phyloP scores from a whole-genome alignment of 1,140 invertebrate species.

The Hesperophylax magnus region DNA sequence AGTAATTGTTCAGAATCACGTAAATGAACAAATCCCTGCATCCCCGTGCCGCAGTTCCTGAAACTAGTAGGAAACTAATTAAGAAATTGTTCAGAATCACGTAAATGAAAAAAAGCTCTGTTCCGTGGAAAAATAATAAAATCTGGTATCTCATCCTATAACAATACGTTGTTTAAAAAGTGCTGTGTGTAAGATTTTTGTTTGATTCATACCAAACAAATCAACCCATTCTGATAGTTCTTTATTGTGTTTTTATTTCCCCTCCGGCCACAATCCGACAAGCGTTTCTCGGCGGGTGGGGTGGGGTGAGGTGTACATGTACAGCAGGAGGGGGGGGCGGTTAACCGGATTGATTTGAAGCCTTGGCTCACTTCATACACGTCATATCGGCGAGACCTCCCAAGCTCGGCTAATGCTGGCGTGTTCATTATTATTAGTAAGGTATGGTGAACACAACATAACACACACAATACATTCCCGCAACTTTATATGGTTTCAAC shows the following conservation, averaged over 20 bases:
- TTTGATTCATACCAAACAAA: no score
- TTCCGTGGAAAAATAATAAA: no score
- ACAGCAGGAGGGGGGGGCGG: neutral
- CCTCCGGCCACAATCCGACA: neutral
- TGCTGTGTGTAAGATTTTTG: no score
- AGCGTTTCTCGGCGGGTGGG: neutral
- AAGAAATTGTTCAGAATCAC: no score
- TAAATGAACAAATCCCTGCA: no score
- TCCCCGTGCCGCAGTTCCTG: no score
- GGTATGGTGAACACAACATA: neutral
- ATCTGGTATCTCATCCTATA: no score
- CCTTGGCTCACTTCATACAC: neutral
- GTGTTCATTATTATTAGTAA: neutral
- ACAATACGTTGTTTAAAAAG: no score
- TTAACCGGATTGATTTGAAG: slow-evolving; percentile 10
- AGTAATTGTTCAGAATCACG: no score
- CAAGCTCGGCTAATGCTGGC: neutral
- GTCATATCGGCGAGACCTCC: neutral
- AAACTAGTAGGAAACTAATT: no score
- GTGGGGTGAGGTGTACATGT: neutral
- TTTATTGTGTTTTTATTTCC: neutral
- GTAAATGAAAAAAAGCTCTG: no score
- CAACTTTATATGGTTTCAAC: neutral
- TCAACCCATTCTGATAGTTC: no score
- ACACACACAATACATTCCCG: neutral